Evolutionary conservation across 2,888 invertebrate species (phyloP), one percentile per base, ranked within the genome.

Genomic region (Tipula lateralis): DNA sequence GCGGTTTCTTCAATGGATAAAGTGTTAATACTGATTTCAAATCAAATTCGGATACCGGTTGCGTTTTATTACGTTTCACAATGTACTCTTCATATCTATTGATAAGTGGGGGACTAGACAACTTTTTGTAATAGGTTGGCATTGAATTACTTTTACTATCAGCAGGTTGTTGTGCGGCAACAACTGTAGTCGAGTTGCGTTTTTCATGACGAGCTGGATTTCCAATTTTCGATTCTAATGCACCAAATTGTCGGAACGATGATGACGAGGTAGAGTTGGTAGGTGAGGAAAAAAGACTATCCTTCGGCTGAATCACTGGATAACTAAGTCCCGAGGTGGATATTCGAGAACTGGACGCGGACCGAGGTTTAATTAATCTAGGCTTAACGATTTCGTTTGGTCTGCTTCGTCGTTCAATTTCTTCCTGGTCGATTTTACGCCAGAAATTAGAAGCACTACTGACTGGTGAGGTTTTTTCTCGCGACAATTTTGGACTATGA

Each of bases 381-480:
- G 87, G 88, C 3, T 87, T 87, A 24, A 29, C 34, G 29, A 82
- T 36, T 66, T 85, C 85, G 5, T 29, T 80, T 9, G 83, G 83
- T 2, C 86, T 91, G 84, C 90, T 90, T 84, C 89, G 88, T 86
- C 89, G 88, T 86, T 91, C 91, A 85, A 87, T 89, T 87, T 91
- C 91, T 81, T 91, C 91, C 84, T 91, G 91, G 86, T 93, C 93
- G 86, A 93, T 91, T 88, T 92, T 92, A 87, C 92, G 92, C 93
- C 93, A 94, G 88, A 93, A 93, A 83, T 93, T 92, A 34, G 93
- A 91, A 6, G 93, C 92, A 87, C 92, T 92, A 86, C 92, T 90
- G 39, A 88, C 86, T 3, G 86, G 85, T n/a, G 86, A 86, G 13
- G 89, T 88, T 32, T 89, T 84, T 0, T 90, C 89, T 85, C 88